phyloP scores from a whole-genome alignment of 2,888 invertebrate species.

The Nesidiocoris tenuis region DNA sequence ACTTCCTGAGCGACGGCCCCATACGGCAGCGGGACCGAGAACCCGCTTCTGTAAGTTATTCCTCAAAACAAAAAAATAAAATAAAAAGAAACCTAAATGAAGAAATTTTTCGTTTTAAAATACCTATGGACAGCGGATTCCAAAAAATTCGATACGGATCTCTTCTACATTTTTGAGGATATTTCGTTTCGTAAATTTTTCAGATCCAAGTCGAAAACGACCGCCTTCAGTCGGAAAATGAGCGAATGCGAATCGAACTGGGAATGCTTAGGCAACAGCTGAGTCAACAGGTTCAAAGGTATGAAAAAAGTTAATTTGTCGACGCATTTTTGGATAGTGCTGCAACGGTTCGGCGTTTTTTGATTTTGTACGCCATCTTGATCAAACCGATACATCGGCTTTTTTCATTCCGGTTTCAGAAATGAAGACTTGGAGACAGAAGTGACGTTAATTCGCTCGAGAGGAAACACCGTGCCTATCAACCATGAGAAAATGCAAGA shows the following conservation, averaged over 20 bases:
- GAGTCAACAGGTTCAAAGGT: slow-evolving; percentile 58
- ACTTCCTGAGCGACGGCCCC: slow-evolving; percentile 71
- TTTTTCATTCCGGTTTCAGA: slow-evolving; percentile 11
- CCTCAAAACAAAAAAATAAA: too few species aligned
- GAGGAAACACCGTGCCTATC: slow-evolving; percentile 15
- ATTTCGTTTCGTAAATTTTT: too few species aligned
- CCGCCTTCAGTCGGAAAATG: slow-evolving; percentile 52
- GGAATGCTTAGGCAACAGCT: slow-evolving; percentile 60
- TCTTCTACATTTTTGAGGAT: too few species aligned
- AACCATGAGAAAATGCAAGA: slow-evolving; percentile 60
- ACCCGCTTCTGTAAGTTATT: slow-evolving; percentile 35
- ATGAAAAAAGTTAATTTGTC: slow-evolving; percentile 9
- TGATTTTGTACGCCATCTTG: too few species aligned
- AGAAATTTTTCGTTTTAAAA: too few species aligned
- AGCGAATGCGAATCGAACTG: slow-evolving; percentile 61
- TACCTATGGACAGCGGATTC: too few species aligned
- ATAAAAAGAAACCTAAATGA: too few species aligned
- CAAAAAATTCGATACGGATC: too few species aligned
- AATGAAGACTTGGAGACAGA: slow-evolving; percentile 34
- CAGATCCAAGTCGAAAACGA: slow-evolving; percentile 53
- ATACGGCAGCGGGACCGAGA: slow-evolving; percentile 55
- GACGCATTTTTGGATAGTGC: background rate
- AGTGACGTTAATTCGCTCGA: slow-evolving; percentile 21
- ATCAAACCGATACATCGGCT: too few species aligned
- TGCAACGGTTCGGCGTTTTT: background rate